Base-by-base conservation (phyloP, 1,140 invertebrate genomes). In the Papilio polyxenes region DNA sequence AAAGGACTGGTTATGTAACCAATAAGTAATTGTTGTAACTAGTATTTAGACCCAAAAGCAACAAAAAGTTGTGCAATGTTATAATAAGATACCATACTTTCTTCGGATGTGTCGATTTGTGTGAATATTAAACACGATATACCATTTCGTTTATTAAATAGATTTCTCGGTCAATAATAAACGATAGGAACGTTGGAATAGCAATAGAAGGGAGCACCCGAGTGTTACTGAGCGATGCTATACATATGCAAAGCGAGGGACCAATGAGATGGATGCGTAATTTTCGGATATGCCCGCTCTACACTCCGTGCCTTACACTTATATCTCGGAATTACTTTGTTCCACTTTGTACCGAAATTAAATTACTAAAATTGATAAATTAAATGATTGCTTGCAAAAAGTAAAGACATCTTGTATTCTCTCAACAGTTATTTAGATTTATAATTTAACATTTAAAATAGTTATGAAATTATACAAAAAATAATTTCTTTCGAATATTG, bases 221-320 rank as follows among this genome's bases (percentile, higher is more conserved):
- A 59, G 72, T 82, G 87, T 78, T 81, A 83, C 62, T 83, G 85
- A 87, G 86, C 80, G 76, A 89, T 88, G 88, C 81, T 85, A 86
- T 89, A 84, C 84, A 87, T 91, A 92, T 90, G 90, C 87, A 85
- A 91, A 90, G 79, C 84, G 86, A 80, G 88, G 87, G 87, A 82
- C 84, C 84, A 76, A 81, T 78, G 81, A 84, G 86, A 90, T 87
- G 82, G 85, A 89, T 89, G 85, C 86, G 82, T 82, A 80, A 83
- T 81, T 74, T 82, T 83, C 79, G 76, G 40, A 85, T 83, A 83
- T 86, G 84, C 83, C 56, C 59, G 65, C 83, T 82, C 48, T 82
- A 80, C 72, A 85, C 53, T 80, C 59, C 83, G 83, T 78, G 81
- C 83, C 44, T 75, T 76, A 82, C 80, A 80, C 82, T 83, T 75